Conservation (phyloP, 2,797 vertebrate species). For the Borostomias antarcticus region DNA sequence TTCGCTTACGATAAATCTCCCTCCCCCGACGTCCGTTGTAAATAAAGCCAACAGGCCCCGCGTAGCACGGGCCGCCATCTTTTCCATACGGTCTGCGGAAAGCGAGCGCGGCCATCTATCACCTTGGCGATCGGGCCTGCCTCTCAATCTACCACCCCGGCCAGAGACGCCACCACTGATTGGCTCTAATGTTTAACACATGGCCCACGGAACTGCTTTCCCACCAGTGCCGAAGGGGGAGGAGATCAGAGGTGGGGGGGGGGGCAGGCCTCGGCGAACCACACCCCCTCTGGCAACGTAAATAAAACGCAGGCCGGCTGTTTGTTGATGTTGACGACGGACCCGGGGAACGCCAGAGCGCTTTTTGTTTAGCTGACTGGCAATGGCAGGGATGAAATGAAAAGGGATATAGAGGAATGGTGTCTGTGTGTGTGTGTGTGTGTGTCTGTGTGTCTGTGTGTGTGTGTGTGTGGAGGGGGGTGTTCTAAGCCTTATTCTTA, state of each 20-base stretch:
- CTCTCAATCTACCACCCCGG: slow-evolving; percentile 38
- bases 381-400: too few relatives aligned
- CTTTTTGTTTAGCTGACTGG: too few relatives aligned
- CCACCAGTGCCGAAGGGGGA: slow-evolving; percentile 35
- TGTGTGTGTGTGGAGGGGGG: slow-evolving; percentile 1
- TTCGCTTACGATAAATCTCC: slow-evolving; percentile 59
- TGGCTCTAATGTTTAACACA: slow-evolving; percentile 66
- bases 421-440: background rate
- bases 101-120: background rate
- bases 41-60: slow-evolving; percentile 60
- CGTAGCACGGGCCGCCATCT: slow-evolving; percentile 30
- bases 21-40: slow-evolving; percentile 45
- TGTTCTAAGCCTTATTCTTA: background rate
- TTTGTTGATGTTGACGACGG: too few relatives aligned
- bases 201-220: slow-evolving; percentile 46
- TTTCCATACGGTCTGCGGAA: slow-evolving; percentile 47
- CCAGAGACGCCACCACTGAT: slow-evolving; percentile 45
- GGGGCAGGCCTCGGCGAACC: too few relatives aligned
- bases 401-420: too few relatives aligned
- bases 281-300: too few relatives aligned
- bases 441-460: too few relatives aligned
- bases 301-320: too few relatives aligned
- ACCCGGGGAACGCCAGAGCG: too few relatives aligned
- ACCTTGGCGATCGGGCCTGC: slow-evolving; percentile 45
- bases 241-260: slow-evolving; percentile 31